These are phyloP conservation scores for Labeo catla DNA, from an alignment of 2,113 vertebrate species.

Conservation along the genomic window DNA sequence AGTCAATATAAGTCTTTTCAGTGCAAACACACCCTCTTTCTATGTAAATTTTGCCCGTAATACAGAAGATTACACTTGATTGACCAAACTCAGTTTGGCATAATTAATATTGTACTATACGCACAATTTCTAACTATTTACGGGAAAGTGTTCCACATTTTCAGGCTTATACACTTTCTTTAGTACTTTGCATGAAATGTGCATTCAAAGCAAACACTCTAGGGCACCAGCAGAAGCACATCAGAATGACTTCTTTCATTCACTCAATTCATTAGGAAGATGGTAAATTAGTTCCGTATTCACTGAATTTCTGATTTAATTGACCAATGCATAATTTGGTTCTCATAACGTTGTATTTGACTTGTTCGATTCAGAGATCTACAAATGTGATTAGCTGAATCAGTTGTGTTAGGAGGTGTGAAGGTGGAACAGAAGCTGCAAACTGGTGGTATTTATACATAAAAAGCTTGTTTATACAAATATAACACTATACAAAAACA, in stretches of 20 bases:
- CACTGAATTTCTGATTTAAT: neutral
- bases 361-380: neutral
- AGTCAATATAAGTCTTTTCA: conserved; percentile 22
- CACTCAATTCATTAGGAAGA: neutral
- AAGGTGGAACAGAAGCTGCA: neutral
- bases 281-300: neutral
- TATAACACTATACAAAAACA: neutral
- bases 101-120: neutral
- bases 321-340: neutral
- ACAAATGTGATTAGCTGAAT: neutral
- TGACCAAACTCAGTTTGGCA: neutral
- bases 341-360: neutral
- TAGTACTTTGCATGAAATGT: neutral
- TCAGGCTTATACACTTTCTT: neutral
- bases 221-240: neutral
- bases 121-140: neutral
- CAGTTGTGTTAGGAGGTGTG: neutral
- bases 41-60: neutral
- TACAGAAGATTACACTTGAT: neutral
- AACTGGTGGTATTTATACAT: neutral
- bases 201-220: neutral
- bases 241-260: neutral
- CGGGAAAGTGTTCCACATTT: neutral
- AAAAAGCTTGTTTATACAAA: neutral
- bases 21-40: neutral